phyloP scores from a whole-genome alignment of 2,797 vertebrate species.

The Nyctalus aviator region DNA sequence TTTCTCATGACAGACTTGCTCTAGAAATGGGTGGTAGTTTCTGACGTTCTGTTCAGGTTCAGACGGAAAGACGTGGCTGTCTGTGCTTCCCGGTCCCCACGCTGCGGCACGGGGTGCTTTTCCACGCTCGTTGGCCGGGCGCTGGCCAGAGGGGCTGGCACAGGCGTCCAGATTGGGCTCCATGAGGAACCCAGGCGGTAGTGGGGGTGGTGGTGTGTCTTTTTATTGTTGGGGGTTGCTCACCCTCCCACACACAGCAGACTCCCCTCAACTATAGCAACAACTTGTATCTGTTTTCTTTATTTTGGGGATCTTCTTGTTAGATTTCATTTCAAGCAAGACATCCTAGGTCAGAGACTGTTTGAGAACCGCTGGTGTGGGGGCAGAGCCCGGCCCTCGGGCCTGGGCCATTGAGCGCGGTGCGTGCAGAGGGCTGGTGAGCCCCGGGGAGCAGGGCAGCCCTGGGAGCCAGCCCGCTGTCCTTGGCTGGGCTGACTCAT shows the following conservation, averaged over 20 bases:
- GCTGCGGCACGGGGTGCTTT: not conserved
- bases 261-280: no score
- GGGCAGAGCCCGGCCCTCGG: not conserved
- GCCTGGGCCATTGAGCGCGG: not conserved
- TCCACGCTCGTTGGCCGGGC: no score
- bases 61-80: fast-evolving
- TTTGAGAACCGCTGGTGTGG: not conserved
- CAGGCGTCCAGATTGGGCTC: not conserved
- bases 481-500: not conserved
- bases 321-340: constrained; percentile 12
- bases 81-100: fast-evolving
- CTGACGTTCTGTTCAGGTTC: not conserved
- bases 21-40: not conserved
- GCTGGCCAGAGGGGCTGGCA: not conserved
- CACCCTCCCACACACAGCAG: not conserved
- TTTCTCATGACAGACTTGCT: not conserved
- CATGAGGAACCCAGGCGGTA: not conserved
- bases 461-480: not conserved
- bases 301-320: not conserved
- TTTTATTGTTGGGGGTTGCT: not conserved
- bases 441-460: not conserved
- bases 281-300: not conserved
- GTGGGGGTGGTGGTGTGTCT: not conserved
- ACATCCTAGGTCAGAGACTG: not conserved
- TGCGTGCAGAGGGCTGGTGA: not conserved